These are phyloP conservation scores for Monochamus saltuarius DNA, from an alignment of 1,140 invertebrate genomes.

Conservation along the genomic window DNA sequence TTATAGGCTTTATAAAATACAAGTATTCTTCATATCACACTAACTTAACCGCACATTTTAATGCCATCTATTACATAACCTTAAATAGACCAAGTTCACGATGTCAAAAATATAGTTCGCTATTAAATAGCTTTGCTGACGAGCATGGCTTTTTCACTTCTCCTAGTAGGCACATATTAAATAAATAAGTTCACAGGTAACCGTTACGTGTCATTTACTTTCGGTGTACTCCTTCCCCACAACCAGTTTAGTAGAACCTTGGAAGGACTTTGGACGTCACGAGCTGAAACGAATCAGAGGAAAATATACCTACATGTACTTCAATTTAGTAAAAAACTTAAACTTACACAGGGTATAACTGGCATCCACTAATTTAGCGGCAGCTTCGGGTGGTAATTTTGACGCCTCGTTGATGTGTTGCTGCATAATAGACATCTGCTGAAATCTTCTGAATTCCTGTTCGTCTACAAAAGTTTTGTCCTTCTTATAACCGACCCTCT, in stretches of 20 bases:
- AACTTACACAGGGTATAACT: constrained; percentile 72
- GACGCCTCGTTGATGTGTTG: constrained; percentile 64
- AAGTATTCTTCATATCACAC: not conserved
- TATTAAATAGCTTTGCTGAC: not conserved
- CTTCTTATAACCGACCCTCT: constrained; percentile 68
- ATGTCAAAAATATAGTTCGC: not conserved
- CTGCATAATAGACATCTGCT: constrained; percentile 71
- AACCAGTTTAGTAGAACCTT: constrained; percentile 77
- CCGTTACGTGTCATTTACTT: constrained; percentile 47
- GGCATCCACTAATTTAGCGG: constrained; percentile 65
- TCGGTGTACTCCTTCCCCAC: constrained; percentile 60
- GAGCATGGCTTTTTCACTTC: not conserved
- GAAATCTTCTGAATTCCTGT: constrained; percentile 67
- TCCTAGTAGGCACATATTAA: constrained; percentile 11
- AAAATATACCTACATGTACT: not conserved
- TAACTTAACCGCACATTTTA: not conserved
- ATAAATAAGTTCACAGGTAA: constrained; percentile 12
- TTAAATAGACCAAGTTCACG: not conserved
- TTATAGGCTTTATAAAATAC: constrained; percentile 1
- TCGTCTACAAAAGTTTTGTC: constrained; percentile 74
- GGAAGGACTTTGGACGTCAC: constrained; percentile 72
- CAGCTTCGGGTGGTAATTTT: constrained; percentile 65
- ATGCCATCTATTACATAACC: not conserved
- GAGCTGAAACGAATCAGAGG: constrained; percentile 59
- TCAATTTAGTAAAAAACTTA: constrained; percentile 24